Evolutionary conservation across 2,113 vertebrate genomes (phyloP), one percentile per base, ranked within the genome.

Genomic region (Thryonomys swinderianus): DNA sequence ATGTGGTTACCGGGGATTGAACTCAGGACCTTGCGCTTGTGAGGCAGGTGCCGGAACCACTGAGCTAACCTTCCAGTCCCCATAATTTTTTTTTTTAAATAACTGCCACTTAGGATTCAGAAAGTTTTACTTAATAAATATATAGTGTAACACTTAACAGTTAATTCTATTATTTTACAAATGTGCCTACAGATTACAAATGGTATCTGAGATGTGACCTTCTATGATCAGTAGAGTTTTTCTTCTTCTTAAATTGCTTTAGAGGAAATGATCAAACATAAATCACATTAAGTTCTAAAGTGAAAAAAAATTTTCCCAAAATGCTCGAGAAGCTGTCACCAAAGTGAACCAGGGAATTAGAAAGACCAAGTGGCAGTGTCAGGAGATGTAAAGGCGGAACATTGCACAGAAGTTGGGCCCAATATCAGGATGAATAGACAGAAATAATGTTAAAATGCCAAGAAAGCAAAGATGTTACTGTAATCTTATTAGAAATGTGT

Each of bases 51-150:
- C n/a, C n/a, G n/a, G n/a, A n/a, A n/a, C n/a, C n/a, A n/a, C n/a
- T n/a, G n/a, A n/a, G n/a, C n/a, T n/a, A n/a, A n/a, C n/a, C n/a
- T n/a, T n/a, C n/a, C n/a, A n/a, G n/a, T n/a, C n/a, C n/a, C n/a
- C n/a, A n/a, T n/a, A n/a, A n/a, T n/a, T n/a, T n/a, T n/a, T n/a
- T n/a, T n/a, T 95, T 93, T 62, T 80, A 86, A 94, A 59, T 79
- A 37, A 91, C 61, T 89, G n/a, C 79, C 51, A 83, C 85, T 79
- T 91, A 79, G 66, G 21, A 89, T n/a, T 18, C 25, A 90, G 71
- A 30, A 34, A 81, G 5, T 88, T 91, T 95, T 76, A 81, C 57
- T 76, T 92, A 86, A 96, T 97, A 55, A 92, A 71, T 92, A 93
- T 91, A 5, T 48, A 85, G 14, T 83, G 34, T 82, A 27, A 61